Evolutionary conservation across 2,888 invertebrate species (phyloP).

Genomic region (Saturnia japonica): DNA sequence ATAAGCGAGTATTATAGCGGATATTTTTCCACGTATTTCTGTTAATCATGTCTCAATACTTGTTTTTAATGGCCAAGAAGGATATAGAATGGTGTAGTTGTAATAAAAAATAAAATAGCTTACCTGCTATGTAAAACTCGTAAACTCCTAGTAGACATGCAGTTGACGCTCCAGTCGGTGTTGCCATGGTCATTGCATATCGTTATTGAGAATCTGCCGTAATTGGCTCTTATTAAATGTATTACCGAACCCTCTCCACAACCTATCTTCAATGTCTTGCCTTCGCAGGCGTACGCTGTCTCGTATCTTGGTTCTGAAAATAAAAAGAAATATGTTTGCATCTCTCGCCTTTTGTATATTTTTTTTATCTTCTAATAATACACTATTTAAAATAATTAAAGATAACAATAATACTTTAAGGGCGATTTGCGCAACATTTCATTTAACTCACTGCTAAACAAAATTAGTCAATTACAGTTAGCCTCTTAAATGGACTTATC

Average conservation of each 20-base stretch:
- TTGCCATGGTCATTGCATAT: slow-evolving; percentile 98
- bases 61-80: too few relatives aligned
- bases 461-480: too few relatives aligned
- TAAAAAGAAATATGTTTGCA: slow-evolving; percentile 30
- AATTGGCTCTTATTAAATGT: slow-evolving; percentile 95
- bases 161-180: slow-evolving; percentile 98
- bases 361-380: background rate
- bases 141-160: slow-evolving; percentile 94
- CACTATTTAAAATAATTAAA: too few relatives aligned
- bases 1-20: too few relatives aligned
- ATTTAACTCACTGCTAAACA: too few relatives aligned
- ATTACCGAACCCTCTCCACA: slow-evolving; percentile 95
- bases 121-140: slow-evolving; percentile 94
- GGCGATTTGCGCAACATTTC: too few relatives aligned
- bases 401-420: too few relatives aligned
- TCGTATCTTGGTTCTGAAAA: slow-evolving; percentile 89
- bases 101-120: slow-evolving; percentile 17
- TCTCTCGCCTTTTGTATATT: background rate
- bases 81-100: too few relatives aligned
- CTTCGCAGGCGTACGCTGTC: slow-evolving; percentile 97
- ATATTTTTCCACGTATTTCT: too few relatives aligned
- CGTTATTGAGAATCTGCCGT: slow-evolving; percentile 96
- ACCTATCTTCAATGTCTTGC: slow-evolving; percentile 93
- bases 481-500: too few relatives aligned
- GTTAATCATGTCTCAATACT: too few relatives aligned